Evolutionary conservation across 2,113 vertebrate genomes (phyloP).

Genomic region (Pipra filicauda): DNA sequence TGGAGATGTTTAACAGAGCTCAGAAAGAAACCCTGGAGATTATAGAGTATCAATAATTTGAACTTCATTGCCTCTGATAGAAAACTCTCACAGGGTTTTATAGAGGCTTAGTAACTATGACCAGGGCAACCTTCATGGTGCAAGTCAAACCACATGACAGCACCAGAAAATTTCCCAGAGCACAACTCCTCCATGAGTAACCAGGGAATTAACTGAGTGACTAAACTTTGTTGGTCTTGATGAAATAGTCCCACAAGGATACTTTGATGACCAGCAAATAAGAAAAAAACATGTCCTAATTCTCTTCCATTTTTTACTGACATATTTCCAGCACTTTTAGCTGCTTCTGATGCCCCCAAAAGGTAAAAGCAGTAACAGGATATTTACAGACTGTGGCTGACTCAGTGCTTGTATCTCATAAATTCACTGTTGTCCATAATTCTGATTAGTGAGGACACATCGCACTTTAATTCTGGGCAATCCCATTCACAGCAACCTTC

Average conservation of each 20-base stretch:
- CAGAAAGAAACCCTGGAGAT: neutral
- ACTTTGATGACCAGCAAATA: neutral
- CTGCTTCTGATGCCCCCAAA: neutral
- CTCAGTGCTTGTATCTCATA: neutral
- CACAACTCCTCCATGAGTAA: neutral
- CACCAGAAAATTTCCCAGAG: neutral
- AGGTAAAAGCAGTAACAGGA: neutral
- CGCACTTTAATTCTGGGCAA: neutral
- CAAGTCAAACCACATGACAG: neutral
- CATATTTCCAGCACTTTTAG: neutral
- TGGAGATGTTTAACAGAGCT: neutral
- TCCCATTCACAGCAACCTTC: neutral
- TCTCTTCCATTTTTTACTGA: neutral
- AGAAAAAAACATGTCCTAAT: neutral
- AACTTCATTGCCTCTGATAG: neutral
- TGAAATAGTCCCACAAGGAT: neutral
- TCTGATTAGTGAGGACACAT: neutral
- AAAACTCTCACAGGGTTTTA: neutral
- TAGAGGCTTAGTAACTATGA: neutral
- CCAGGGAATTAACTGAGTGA: neutral
- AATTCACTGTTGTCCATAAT: neutral
- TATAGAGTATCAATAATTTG: neutral
- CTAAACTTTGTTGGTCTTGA: neutral
- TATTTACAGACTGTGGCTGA: accelerated
- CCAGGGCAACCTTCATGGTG: neutral